Base-by-base conservation (phyloP, 2,797 vertebrate genomes). In the Etheostoma perlongum region DNA sequence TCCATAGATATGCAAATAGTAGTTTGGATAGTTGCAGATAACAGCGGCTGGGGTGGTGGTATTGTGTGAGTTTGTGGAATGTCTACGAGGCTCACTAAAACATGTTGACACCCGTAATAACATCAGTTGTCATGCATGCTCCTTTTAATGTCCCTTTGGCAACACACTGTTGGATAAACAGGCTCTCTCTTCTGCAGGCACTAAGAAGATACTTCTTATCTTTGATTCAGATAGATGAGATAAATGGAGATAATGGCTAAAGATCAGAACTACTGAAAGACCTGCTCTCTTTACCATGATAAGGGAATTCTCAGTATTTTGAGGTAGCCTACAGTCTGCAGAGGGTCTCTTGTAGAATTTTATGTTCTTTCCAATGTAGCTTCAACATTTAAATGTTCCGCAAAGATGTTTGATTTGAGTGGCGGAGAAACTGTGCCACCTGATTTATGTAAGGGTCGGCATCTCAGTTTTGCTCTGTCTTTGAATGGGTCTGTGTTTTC, bases 21-120 rank as follows among this genome's bases (percentile, higher is more conserved):
- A 13, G 57, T 49, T 74, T 54, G 51, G 47, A 54, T 75, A 58
- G 68, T 66, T 16, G 42, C 16, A 36, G 71, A 75, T 55, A 30
- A 42, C 30, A 65, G 53, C 1, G 10, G 44, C 48, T 51, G 48
- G 15, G 53, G 61, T 55, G 70, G 46, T 64, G 63, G 44, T 49
- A 8, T 1, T 52, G 33, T 69, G 51, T 65, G 82, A 68, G 60
- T 79, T 59, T 80, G 76, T 76, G 88, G 90, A 92, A 92, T 92
- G 85, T 84, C 42, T 62, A 4, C 25, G 49, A 82, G 69, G 27
- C 74, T 81, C 84, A 67, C 55, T 84, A 51, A 83, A 83, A 88
- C 87, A 70, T 86, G 90, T 91, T 83, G 77, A 86, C 89, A 83
- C 91, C 83, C 47, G 85, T 79, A 72, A 90, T 90, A 64, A 74